These are phyloP conservation scores for Platichthys stellatus DNA, from an alignment of 2,113 vertebrate genomes.

Conservation along the genomic window DNA sequence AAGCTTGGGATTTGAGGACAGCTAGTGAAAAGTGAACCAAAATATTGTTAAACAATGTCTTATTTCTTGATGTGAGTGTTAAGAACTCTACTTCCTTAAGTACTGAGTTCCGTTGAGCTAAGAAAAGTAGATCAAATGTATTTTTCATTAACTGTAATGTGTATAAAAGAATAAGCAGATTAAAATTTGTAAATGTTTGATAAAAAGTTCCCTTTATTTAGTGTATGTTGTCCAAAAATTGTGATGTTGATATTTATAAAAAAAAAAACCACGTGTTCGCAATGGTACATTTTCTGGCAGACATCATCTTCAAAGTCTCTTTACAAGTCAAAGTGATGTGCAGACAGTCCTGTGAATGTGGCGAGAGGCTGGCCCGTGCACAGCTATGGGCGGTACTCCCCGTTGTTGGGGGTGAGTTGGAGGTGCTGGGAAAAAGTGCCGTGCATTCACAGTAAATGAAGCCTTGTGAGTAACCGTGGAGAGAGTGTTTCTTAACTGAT, in stretches of 20 bases:
- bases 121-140: not conserved
- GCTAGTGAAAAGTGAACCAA: conserved; percentile 24
- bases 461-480: conserved; percentile 70
- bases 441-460: conserved; percentile 71
- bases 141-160: not conserved
- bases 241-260: not conserved
- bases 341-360: conserved; percentile 59
- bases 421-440: conserved; percentile 73
- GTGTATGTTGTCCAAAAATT: not conserved
- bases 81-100: not conserved
- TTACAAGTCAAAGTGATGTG: conserved; percentile 46
- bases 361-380: conserved; percentile 53
- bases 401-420: conserved; percentile 69
- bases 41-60: conserved; percentile 11
- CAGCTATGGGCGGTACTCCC: conserved; percentile 64
- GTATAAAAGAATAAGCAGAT: not conserved
- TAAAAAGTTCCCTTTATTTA: not conserved
- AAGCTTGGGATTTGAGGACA: conserved; percentile 52
- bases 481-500: conserved; percentile 64
- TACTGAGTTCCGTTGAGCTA: not conserved
- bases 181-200: not conserved
- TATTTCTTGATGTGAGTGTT: conserved; percentile 15
- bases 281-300: not conserved
- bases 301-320: conserved; percentile 43
- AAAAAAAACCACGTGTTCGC: not conserved